These are phyloP conservation scores for Caenorhabditis sp. DNA, from an alignment of 2,888 invertebrate species.

Conservation along the genomic window DNA sequence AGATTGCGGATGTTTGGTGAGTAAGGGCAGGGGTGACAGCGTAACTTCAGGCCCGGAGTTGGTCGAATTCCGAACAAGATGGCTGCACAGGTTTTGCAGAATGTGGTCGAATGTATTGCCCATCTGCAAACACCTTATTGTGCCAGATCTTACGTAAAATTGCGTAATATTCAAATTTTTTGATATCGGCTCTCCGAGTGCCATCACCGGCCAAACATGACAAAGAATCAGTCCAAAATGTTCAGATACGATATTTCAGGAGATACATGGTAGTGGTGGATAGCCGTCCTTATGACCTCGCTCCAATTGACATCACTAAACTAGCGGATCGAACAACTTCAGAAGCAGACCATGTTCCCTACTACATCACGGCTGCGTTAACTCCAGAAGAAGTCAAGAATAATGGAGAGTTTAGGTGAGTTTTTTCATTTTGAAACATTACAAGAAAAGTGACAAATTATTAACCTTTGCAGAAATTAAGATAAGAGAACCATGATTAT, in stretches of 20 bases:
- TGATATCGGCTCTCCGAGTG: too few species aligned
- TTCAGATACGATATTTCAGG: too few species aligned
- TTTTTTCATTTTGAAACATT: not conserved
- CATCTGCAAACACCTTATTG: too few species aligned
- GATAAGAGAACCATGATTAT: too few species aligned
- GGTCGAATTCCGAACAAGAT: slow-evolving; percentile 27
- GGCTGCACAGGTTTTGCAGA: too few species aligned
- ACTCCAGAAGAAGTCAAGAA: slow-evolving; percentile 70
- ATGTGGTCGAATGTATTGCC: too few species aligned
- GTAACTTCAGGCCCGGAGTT: too few species aligned
- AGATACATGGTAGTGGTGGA: slow-evolving; percentile 75
- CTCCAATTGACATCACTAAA: slow-evolving; percentile 74
- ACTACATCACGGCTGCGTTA: slow-evolving; percentile 75
- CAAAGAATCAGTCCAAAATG: too few species aligned
- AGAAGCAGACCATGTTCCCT: slow-evolving; percentile 75
- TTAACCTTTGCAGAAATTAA: too few species aligned
- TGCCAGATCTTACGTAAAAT: too few species aligned
- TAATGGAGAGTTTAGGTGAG: slow-evolving; percentile 69
- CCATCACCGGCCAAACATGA: too few species aligned
- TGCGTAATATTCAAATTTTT: too few species aligned
- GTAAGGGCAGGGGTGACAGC: not conserved
- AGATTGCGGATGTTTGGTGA: slow-evolving; percentile 68
- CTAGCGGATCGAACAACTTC: slow-evolving; percentile 72
- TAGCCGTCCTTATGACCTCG: slow-evolving; percentile 72
- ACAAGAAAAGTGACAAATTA: not conserved